Conservation (phyloP, 2,113 vertebrate genomes). For the Passer montanus region DNA sequence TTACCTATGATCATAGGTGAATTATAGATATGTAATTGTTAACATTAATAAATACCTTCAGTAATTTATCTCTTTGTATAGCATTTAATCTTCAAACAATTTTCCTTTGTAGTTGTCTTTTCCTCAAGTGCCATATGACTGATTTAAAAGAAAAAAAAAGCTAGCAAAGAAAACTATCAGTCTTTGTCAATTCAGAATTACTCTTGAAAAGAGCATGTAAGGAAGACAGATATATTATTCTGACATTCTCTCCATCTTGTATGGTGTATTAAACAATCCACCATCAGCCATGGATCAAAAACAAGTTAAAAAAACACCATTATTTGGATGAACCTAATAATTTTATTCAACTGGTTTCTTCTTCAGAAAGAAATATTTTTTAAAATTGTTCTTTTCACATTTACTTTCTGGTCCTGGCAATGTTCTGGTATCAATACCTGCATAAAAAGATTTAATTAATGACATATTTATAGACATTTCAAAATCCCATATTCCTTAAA, state of each 20-base stretch:
- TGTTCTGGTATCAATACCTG: not conserved
- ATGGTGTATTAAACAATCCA: not conserved
- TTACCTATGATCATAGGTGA: not conserved
- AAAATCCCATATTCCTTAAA: not conserved
- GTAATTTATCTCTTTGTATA: not conserved
- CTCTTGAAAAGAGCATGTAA: not conserved
- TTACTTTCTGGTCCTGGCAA: not conserved
- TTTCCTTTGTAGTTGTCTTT: not conserved
- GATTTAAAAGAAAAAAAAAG: not conserved
- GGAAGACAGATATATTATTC: not conserved
- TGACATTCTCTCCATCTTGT: not conserved
- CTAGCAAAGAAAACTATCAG: not conserved
- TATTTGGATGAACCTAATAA: not conserved
- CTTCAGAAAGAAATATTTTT: not conserved
- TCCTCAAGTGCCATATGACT: not conserved
- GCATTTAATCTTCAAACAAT: not conserved
- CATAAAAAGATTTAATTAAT: not conserved
- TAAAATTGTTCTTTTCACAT: not conserved
- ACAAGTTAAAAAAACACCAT: not conserved
- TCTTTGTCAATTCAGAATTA: conserved; percentile 18
- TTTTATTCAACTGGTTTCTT: not conserved
- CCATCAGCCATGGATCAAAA: not conserved
- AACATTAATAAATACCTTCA: not conserved
- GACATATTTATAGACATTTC: not conserved
- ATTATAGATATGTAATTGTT: not conserved